These are phyloP conservation scores for Enteromius trimaculatus DNA, from an alignment of 2,797 vertebrate genomes.

Conservation along the genomic window DNA sequence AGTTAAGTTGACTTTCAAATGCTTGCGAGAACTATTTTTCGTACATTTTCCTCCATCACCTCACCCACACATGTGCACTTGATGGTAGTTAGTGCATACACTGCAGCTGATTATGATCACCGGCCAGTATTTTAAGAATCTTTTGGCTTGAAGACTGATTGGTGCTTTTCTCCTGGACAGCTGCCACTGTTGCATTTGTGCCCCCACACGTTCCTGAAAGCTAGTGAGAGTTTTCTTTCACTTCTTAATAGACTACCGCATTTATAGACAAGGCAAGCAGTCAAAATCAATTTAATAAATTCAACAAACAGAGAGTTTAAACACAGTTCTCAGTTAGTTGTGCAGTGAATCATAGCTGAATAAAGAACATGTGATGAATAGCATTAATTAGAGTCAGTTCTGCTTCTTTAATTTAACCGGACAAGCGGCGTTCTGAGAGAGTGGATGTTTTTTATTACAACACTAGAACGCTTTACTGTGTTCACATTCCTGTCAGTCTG, in stretches of 20 bases:
- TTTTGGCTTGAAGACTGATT: slow-evolving; percentile 16
- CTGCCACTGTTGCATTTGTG: slow-evolving; percentile 10
- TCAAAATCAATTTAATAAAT: slow-evolving; percentile 17
- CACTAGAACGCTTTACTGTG: slow-evolving; percentile 1
- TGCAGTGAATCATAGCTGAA: slow-evolving; percentile 1
- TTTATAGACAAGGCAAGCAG: slow-evolving; percentile 11
- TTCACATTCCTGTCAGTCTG: not conserved
- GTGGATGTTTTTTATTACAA: slow-evolving; percentile 11
- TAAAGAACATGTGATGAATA: slow-evolving; percentile 27
- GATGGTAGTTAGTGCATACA: slow-evolving; percentile 13
- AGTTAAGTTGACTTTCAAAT: slow-evolving; percentile 13
- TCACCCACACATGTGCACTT: slow-evolving; percentile 27
- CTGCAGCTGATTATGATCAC: slow-evolving; percentile 16
- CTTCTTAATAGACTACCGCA: slow-evolving; percentile 19
- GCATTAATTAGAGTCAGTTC: slow-evolving; percentile 10
- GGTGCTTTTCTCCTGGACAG: slow-evolving; percentile 26
- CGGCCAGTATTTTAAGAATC: slow-evolving; percentile 5
- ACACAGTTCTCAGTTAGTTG: not conserved
- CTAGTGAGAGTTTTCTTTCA: slow-evolving; percentile 30
- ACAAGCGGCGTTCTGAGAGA: not conserved
- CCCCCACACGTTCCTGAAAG: slow-evolving; percentile 16
- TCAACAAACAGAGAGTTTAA: not conserved
- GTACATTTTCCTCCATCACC: not conserved
- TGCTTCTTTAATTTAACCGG: slow-evolving; percentile 1
- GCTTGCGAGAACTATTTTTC: not conserved